Conservation (phyloP, 2,797 vertebrate genomes). For the Pangasius krempfi region DNA sequence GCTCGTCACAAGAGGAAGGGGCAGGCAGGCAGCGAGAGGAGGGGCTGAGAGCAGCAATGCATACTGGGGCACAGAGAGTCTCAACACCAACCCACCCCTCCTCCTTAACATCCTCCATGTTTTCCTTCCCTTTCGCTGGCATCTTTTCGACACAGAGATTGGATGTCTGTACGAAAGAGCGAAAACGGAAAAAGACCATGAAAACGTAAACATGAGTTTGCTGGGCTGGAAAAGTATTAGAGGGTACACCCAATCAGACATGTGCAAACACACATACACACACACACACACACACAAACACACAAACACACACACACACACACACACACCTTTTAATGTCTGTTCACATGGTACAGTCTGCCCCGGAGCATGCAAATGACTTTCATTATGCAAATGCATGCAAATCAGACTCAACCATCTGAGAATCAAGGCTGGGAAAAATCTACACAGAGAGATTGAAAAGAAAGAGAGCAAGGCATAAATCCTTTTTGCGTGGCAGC, state of each 20-base stretch:
- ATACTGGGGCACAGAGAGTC: conserved; percentile 69
- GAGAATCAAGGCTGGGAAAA: conserved; percentile 87
- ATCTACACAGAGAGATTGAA: conserved; percentile 76
- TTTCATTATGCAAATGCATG: conserved; percentile 99
- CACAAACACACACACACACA: conserved; percentile 57
- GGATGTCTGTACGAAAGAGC: conserved; percentile 66
- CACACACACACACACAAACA: neutral
- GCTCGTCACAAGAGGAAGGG: conserved; percentile 72
- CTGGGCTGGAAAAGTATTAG: conserved; percentile 55
- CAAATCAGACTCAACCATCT: conserved; percentile 98
- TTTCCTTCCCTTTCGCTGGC: conserved; percentile 67
- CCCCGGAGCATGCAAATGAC: conserved; percentile 98
- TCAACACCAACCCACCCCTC: conserved; percentile 63
- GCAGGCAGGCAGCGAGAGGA: conserved; percentile 71
- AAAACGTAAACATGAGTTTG: conserved; percentile 54
- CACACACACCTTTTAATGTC: conserved; percentile 83
- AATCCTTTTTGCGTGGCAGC: conserved; percentile 76
- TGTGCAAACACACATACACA: neutral
- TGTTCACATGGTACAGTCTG: conserved; percentile 95
- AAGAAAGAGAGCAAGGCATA: conserved; percentile 74
- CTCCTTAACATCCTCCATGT: conserved; percentile 69
- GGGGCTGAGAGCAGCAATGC: conserved; percentile 69
- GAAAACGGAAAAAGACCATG: conserved; percentile 58
- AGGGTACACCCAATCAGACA: conserved; percentile 5
- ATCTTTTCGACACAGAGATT: conserved; percentile 60